Percentiles rank a stretch among this genome's conserved stretches.
Evolutionary conservation across 2,113 vertebrate genomes (phyloP).

Genomic region (Coptodon rendalli): DNA sequence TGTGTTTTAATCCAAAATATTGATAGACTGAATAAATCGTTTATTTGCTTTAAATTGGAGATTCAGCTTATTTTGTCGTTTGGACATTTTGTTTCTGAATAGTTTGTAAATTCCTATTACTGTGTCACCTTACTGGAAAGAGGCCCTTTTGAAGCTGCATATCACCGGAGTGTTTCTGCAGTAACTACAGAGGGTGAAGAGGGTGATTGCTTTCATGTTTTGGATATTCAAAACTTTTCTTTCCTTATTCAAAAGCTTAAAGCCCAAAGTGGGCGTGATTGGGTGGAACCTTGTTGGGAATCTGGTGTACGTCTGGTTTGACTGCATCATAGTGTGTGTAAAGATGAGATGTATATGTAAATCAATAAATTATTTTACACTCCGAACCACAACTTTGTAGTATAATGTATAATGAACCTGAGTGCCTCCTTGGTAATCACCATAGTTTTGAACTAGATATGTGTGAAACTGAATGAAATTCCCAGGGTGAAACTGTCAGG

Average conservation of each 20-base stretch:
- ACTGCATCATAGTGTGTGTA: neutral
- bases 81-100: neutral
- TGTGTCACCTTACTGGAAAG: neutral
- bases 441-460: neutral
- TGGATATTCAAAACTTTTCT: neutral
- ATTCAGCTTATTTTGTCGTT: neutral
- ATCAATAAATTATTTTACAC: neutral
- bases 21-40: accelerated
- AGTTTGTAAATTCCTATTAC: accelerated
- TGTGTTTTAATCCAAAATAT: neutral
- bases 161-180: neutral
- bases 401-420: neutral
- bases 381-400: neutral
- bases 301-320: neutral
- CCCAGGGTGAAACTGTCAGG: accelerated
- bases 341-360: neutral
- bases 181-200: neutral
- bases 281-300: neutral
- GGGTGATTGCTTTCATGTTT: neutral
- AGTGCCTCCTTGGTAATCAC: neutral
- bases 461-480: neutral
- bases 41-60: neutral
- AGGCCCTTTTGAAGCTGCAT: neutral
- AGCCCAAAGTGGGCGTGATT: neutral
- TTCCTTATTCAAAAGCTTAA: neutral